Evolutionary conservation across 1,140 invertebrate species (phyloP), one percentile per base, ranked within the genome.

Genomic region (Phymorhynchus buccinoides): DNA sequence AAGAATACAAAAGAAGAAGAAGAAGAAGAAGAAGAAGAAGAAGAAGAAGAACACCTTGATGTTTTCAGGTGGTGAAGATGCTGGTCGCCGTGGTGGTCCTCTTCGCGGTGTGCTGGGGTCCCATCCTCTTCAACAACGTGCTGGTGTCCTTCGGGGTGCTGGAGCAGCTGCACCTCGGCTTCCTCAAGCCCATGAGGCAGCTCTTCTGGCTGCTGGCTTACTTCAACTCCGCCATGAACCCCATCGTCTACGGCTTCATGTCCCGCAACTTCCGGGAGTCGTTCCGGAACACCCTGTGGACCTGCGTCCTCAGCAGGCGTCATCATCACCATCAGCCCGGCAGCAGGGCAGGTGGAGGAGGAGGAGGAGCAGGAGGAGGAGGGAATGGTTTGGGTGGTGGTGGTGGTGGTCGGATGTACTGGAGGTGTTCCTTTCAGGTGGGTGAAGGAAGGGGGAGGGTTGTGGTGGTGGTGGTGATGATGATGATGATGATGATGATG

Each of bases 161-260:
- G 30, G 93, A 94, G 1, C 88, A 89, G 30, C 89, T 95, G 0
- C 95, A 95, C 83, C 90, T 89, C 12, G 94, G 94, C 0, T 89
- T 90, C 35, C 90, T 94, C 16, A 96, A 96, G 88, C 95, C 95
- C 85, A 94, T 96, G 90, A 94, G 95, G 18, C 95, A 95, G 2
- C 92, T 94, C 4, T 96, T 96, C 89, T 94, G 95, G 85, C 95
- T 96, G 87, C 96, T 93, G 90, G 88, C 91, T 1, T 93, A 93
- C 86, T 85, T 89, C 75, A 93, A 93, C 94, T 95, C 96, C 90
- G 96, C 96, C 89, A 95, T 96, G 83, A 96, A 97, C 93, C 96
- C 96, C 4, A 95, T 96, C 75, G 94, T 96, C 9, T 97, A 97
- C 90, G 96, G 96, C 42, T 96, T 96, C 90, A 96, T 97, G 95